Evolutionary conservation across 2,888 invertebrate species (phyloP).

Genomic region (Epistrophe grossulariae): DNA sequence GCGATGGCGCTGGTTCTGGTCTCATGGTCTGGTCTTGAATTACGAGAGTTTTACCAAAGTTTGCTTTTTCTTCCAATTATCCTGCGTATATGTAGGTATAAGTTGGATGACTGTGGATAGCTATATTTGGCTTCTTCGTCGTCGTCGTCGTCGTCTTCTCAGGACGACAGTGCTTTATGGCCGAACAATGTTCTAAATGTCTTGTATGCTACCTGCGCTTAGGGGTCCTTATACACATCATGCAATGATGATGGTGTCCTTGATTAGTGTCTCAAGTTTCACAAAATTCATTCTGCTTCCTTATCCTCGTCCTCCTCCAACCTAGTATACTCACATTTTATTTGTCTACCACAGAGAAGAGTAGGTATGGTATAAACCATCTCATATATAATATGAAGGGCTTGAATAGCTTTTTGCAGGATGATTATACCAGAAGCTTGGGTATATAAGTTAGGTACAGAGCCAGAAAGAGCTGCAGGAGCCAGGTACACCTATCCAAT

Average conservation of each 20-base stretch:
- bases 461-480: neutral
- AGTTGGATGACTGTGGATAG: neutral
- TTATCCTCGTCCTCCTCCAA: conserved; percentile 2
- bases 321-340: neutral
- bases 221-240: conserved; percentile 28
- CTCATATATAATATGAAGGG: conserved; percentile 30
- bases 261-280: conserved; percentile 76
- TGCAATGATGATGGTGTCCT: conserved; percentile 45
- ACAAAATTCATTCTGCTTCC: conserved; percentile 62
- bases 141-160: conserved; percentile 6
- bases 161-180: conserved; percentile 11
- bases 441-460: neutral
- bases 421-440: conserved; percentile 60
- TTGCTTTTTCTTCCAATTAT: conserved; percentile 68
- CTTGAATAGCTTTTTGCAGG: conserved; percentile 59
- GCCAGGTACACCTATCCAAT: conserved; percentile 66
- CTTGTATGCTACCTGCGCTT: conserved; percentile 19
- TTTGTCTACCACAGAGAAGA: conserved; percentile 9
- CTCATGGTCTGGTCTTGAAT: conserved; percentile 57
- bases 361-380: conserved; percentile 2
- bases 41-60: conserved; percentile 70
- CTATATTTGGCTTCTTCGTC: conserved; percentile 27
- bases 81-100: conserved; percentile 45
- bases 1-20: neutral
- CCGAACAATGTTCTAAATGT: conserved; percentile 44